These are phyloP conservation scores for Tetragonula clypearis DNA, from an alignment of 1,140 invertebrate species.

Conservation along the genomic window DNA sequence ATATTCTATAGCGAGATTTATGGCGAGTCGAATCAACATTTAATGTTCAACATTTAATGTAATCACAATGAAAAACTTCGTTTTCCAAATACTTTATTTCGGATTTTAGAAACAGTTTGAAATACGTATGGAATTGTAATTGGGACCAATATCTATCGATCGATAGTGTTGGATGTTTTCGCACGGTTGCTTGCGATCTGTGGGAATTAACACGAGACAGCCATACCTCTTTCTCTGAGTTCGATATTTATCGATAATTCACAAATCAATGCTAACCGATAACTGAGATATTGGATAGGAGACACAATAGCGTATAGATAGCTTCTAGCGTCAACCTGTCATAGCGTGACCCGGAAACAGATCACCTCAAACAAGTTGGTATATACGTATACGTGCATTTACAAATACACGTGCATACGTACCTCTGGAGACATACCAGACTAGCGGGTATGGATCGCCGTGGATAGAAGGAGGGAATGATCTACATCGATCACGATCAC, in stretches of 20 bases:
- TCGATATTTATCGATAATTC: conserved; percentile 59
- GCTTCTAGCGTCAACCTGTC: conserved; percentile 71
- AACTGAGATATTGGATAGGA: conserved; percentile 59
- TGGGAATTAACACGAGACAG: conserved; percentile 13
- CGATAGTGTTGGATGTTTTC: not conserved
- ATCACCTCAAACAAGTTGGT: conserved; percentile 50
- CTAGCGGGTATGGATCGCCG: conserved; percentile 60
- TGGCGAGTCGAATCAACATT: conserved; percentile 20
- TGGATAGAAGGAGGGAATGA: conserved; percentile 74
- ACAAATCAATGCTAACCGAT: conserved; percentile 76
- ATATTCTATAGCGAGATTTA: not conserved
- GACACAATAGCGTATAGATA: conserved; percentile 60
- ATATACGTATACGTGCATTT: conserved; percentile 34
- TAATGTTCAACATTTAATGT: not conserved
- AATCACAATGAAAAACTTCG: not conserved
- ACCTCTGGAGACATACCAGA: conserved; percentile 48
- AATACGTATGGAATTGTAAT: not conserved
- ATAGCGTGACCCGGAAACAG: conserved; percentile 73
- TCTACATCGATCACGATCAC: conserved; percentile 79
- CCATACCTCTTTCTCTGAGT: not conserved
- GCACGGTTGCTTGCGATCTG: conserved; percentile 18
- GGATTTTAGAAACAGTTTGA: not conserved
- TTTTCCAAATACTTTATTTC: not conserved
- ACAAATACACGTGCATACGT: conserved; percentile 51
- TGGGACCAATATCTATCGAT: not conserved